These are phyloP conservation scores for Ivindomyrus marchei DNA, from an alignment of 2,113 vertebrate genomes.

Conservation along the genomic window DNA sequence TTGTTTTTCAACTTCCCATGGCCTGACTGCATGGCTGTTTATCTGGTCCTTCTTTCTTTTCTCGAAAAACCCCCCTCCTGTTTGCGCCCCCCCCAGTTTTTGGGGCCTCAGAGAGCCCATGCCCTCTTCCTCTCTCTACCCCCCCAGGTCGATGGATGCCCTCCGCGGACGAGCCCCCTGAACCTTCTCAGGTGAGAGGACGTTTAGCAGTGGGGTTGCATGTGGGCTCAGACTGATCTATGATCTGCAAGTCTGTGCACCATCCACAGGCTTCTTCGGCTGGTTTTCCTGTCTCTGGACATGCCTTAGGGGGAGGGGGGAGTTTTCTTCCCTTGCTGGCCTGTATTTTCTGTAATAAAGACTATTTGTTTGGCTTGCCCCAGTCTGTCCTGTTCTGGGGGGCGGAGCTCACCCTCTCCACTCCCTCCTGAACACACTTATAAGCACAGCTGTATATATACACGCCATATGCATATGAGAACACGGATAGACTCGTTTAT, in stretches of 20 bases:
- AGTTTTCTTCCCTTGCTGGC: neutral
- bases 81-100: neutral
- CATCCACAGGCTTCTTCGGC: neutral
- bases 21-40: neutral
- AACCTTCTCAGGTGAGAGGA: neutral
- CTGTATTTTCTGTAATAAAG: neutral
- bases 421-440: too few species aligned
- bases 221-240: neutral
- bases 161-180: neutral
- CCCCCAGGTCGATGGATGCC: neutral
- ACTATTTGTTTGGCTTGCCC: neutral
- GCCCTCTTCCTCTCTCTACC: neutral
- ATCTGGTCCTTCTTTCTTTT: neutral
- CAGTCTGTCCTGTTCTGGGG: neutral
- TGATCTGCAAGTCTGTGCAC: neutral
- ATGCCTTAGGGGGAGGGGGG: neutral
- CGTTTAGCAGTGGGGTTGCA: neutral
- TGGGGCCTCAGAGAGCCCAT: neutral
- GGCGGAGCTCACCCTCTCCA: too few species aligned
- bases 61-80: neutral
- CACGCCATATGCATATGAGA: neutral
- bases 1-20: neutral
- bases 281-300: neutral
- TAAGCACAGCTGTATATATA: too few species aligned
- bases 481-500: neutral